Evolutionary conservation across 2,888 invertebrate species (phyloP), one percentile per base, ranked within the genome.

Genomic region (Clusia tigrina): DNA sequence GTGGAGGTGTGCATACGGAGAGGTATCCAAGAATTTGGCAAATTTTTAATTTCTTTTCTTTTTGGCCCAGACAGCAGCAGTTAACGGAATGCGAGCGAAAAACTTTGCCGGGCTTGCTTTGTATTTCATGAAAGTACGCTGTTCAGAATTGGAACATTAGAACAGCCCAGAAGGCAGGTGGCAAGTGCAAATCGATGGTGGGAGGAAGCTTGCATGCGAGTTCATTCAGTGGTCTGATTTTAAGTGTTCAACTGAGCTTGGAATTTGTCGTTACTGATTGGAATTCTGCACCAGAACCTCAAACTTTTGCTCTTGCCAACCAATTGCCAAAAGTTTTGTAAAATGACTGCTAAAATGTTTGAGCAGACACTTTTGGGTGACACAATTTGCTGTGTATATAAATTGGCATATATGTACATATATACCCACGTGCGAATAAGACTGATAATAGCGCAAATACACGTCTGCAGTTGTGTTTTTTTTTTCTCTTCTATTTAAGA

Each of bases 131-230:
- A 20, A 20, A 5, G 48, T 48, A 22, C 20, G 20, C 22, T 22
- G 48, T 3, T 20, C 48, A 9, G 22, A 76, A 76, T 71, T 74
- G 67, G 73, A 71, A 66, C 62, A 74, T 71, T 74, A 72, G 76
- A 75, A 72, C 69, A 68, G 62, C 22, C 20, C 48, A 2, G 15
- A 18, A 18, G 20, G 5, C 22, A 15, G 20, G 20, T n/a, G 6
- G 22, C 48, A 48, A 48, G 18, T 48, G 5, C 9, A n/a, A 15
- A 15, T 42, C 3, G 32, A 5, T 20, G 15, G 18, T 48, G 22
- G n/a, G n/a, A 32, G 12, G 32, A 9, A 32, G 32, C 32, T 32
- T 32, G 32, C 12, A 9, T 9, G 32, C 12, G 32, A 32, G 6
- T 32, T 32, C 32, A 32, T 9, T 32, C 12, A 12, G 12, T 48